Evolutionary conservation across 1,140 invertebrate species (phyloP).

Genomic region (Cydia amplana): DNA sequence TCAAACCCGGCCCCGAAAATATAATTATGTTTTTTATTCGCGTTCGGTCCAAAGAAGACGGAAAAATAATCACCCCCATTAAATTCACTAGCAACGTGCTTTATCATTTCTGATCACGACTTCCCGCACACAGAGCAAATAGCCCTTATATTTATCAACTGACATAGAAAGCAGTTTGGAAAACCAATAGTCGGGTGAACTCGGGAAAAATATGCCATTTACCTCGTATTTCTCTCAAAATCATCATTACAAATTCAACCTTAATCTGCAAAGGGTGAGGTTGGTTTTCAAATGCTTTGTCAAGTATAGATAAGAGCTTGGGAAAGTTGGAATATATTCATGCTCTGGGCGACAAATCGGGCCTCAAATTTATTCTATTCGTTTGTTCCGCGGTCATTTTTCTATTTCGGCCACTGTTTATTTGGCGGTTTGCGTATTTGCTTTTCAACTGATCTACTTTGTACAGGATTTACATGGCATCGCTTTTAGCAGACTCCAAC

Average conservation of each 20-base stretch:
- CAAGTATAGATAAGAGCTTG: neutral
- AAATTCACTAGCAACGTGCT: neutral
- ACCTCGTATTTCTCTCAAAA: neutral
- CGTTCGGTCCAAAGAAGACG: neutral
- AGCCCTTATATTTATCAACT: conserved; percentile 14
- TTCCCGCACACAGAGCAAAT: conserved; percentile 1
- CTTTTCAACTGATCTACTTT: neutral
- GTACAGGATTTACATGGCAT: neutral
- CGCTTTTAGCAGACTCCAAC: neutral
- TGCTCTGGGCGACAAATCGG: conserved; percentile 14
- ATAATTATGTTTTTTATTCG: too few species aligned
- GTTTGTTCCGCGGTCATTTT: conserved; percentile 19
- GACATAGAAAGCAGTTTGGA: conserved; percentile 9
- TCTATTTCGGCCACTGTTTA: conserved; percentile 25
- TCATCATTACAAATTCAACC: neutral
- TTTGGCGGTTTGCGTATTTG: conserved; percentile 11
- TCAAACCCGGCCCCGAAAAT: too few species aligned
- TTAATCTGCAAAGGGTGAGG: neutral
- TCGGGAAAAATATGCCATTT: neutral
- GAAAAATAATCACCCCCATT: neutral
- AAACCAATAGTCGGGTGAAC: neutral
- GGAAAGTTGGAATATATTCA: conserved; percentile 25
- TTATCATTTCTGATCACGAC: neutral
- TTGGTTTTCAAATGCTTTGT: neutral
- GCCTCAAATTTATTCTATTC: conserved; percentile 27